Base-by-base conservation (phyloP, 2,797 vertebrate species). In the Streptopelia turtur region DNA sequence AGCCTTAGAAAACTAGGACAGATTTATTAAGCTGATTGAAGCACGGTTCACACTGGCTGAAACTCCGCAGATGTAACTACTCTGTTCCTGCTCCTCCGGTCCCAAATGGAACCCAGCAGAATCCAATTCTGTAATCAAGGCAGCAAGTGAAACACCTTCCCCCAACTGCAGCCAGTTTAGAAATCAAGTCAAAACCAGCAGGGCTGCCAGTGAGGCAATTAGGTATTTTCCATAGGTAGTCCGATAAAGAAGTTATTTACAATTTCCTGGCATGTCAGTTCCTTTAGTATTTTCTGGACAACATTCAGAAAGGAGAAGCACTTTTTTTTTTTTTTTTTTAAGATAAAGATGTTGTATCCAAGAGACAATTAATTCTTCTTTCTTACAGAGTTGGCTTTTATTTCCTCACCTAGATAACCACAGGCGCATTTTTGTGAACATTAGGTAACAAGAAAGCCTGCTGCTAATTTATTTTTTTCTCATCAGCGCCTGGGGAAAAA, bases 211-310 rank as follows among this genome's bases (percentile, higher is more conserved):
- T 11, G 39, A 90, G 55, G 69, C 63, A 95, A 68, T 47, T 11
- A 53, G 57, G 28, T 84, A 11, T 90, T 91, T 93, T 93, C 64
- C 69, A 82, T 5, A 49, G 53, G 70, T 71, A 78, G 68, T 3
- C 57, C 87, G 81, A 80, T 78, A 93, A 87, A 90, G 83, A 21
- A 85, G 41, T 78, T 97, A 93, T 80, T 93, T 91, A 89, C 89
- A 79, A 50, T 37, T 93, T 70, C 69, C 78, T 65, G 71, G 49
- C 69, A 37, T 5, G 0, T 75, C 76, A 84, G 20, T 47, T 28
- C 30, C 47, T 64, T 55, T 5, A 52, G 20, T 20, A 52, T 78
- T 93, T 91, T 55, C 83, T 83, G 63, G 59, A 85, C 52, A 76
- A 68, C 23, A 45, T n/a, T 83, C 56, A 88, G 70, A 74, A 65